phyloP scores from a whole-genome alignment of 2,888 invertebrate species.

The Frankliniella intonsa region DNA sequence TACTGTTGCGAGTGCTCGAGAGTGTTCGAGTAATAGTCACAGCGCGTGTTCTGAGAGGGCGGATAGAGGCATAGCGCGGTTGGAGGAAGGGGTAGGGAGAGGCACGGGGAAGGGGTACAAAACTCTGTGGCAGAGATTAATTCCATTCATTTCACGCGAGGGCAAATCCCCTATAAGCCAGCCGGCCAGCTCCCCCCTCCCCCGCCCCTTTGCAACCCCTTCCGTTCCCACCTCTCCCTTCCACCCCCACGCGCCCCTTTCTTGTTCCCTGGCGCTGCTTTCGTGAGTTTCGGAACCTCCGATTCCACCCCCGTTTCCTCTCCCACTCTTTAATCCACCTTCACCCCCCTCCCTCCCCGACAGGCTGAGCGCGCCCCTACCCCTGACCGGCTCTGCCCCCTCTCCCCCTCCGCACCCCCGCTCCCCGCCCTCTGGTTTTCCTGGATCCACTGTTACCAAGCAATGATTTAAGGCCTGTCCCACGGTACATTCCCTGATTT shows the following conservation, averaged over 20 bases:
- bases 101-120: background rate
- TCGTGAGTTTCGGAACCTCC: background rate
- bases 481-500: constrained; percentile 19
- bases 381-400: background rate
- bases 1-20: too few species aligned
- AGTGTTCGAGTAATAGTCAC: too few species aligned
- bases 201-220: background rate
- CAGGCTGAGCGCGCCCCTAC: background rate
- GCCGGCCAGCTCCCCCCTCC: background rate
- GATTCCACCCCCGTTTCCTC: background rate
- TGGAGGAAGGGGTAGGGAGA: background rate
- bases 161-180: background rate
- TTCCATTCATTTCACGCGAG: constrained; percentile 11
- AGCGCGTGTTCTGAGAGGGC: too few species aligned
- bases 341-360: background rate
- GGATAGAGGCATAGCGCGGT: too few species aligned
- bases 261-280: too few species aligned
- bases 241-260: background rate
- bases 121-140: constrained; percentile 14
- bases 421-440: background rate
- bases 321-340: constrained; percentile 18
- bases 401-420: background rate
- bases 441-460: constrained; percentile 16
- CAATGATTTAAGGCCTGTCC: constrained; percentile 20
- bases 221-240: background rate